A percentile compares a stretch with the other conserved stretches of the same genome.
These are phyloP conservation scores for Siderastrea siderea DNA, from an alignment of 92 coral and sea anemone species.

Conservation along the genomic window DNA sequence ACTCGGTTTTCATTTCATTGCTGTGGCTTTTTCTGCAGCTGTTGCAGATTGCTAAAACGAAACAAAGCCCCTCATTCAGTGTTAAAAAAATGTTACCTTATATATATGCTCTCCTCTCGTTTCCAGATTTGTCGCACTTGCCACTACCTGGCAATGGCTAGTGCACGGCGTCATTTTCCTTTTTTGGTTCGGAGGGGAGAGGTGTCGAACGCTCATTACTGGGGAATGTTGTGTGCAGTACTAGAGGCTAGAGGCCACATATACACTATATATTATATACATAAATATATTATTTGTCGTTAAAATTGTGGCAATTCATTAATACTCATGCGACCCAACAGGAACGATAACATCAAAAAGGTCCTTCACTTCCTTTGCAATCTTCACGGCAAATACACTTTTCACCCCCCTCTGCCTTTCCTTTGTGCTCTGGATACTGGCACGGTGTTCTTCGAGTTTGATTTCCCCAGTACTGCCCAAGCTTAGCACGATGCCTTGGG, in stretches of 20 bases:
- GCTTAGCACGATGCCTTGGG: constrained; percentile 60
- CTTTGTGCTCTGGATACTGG: constrained; percentile 50
- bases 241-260: neutral
- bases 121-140: no score
- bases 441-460: constrained; percentile 30
- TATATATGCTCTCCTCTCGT: no score
- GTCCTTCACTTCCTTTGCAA: constrained; percentile 42
- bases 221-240: neutral
- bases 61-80: constrained; percentile 1
- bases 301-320: neutral
- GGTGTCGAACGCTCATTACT: no score
- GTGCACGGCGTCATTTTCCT: no score
- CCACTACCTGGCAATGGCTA: no score
- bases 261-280: neutral
- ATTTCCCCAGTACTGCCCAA: constrained; percentile 51
- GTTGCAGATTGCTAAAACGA: no score
- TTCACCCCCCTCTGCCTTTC: constrained; percentile 52
- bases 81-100: no score
- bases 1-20: no score
- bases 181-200: no score
- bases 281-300: neutral
- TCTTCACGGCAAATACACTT: constrained; percentile 40
- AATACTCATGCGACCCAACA: constrained; percentile 62
- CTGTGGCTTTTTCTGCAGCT: no score
- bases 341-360: constrained; percentile 56